Base-by-base conservation (phyloP, 2,888 invertebrate species). In the Platynereis dumerilii region DNA sequence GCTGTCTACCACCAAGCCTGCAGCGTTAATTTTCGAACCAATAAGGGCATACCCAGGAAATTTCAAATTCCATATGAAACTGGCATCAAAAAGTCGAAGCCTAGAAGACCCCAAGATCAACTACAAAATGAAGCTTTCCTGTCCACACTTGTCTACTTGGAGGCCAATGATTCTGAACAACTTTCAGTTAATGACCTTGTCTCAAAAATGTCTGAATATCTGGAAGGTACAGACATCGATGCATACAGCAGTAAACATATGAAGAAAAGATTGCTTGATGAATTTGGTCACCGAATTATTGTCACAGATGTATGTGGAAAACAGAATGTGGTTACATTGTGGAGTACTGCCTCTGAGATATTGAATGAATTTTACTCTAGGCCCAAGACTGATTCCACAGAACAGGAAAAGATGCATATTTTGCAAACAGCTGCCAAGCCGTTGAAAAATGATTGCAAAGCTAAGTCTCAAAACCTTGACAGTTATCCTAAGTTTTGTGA, bases 391-490 rank as follows among this genome's bases (percentile, higher is more conserved):
- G 53, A 58, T n/a, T 60, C 54, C n/a, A n/a, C 24, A 10, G 58
- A 68, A 28, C 63, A 68, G 22, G 53, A 66, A 22, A 60, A 65
- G 52, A 56, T 70, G 39, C 66, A 44, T 34, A 57, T 75, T n/a
- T 67, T 74, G 10, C 28, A 66, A 59, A 48, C 63, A 29, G 75
- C 73, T 27, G 74, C 74, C 34, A 72, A 70, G 59, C 60, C 75
- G 2, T 64, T 75, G 10, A 66, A 65, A 65, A 58, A 54, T 67
- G 76, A 76, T 52, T 74, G 75, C 20, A 73, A 71, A n/a, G n/a
- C n/a, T n/a, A 61, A 22, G 34, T 26, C 27, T 72, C 2, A 27
- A 7, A 15, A 22, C 26, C 10, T 0, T 57, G 60, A 61, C 15
- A 10, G 17, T 10, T 75, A 73, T 64, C 72, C 74, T 22, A 28